phyloP scores from a whole-genome alignment of 2,797 vertebrate genomes.

The Bryconaethiops microstoma region DNA sequence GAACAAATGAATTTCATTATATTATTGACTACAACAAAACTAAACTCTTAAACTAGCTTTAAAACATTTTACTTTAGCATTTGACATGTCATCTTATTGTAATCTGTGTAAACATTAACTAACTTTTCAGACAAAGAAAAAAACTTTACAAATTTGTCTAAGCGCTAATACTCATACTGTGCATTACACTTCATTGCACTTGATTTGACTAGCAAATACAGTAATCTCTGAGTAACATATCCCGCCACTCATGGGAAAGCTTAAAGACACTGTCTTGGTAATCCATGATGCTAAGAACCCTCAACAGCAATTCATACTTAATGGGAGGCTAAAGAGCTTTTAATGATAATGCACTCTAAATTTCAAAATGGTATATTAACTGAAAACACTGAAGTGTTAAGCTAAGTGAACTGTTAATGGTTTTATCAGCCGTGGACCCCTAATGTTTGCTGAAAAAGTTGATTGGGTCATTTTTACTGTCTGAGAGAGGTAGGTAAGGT shows the following conservation, averaged over 20 bases:
- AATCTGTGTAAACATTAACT: not conserved
- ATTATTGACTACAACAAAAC: not conserved
- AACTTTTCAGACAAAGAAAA: not conserved
- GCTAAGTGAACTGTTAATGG: constrained; percentile 55
- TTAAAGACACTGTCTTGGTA: constrained; percentile 28
- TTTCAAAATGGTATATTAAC: constrained; percentile 52
- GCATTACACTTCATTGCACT: not conserved
- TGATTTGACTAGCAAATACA: constrained; percentile 21
- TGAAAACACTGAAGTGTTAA: constrained; percentile 51
- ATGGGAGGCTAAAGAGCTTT: constrained; percentile 56
- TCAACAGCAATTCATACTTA: constrained; percentile 45
- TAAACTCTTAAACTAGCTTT: too few relatives aligned
- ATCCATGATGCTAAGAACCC: constrained; percentile 28
- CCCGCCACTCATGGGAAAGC: constrained; percentile 7
- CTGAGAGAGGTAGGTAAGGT: constrained; percentile 2
- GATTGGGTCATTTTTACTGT: constrained; percentile 33
- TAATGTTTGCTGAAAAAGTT: constrained; percentile 47
- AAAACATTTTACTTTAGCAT: too few relatives aligned
- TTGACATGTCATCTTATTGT: not conserved
- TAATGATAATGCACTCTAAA: constrained; percentile 55
- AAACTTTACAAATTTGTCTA: constrained; percentile 2
- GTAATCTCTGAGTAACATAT: constrained; percentile 10
- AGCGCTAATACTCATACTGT: not conserved
- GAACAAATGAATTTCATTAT: too few relatives aligned
- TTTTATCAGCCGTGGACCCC: constrained; percentile 35